Conservation (phyloP, 2,888 invertebrate species). For the Caenorhabditis sp. region DNA sequence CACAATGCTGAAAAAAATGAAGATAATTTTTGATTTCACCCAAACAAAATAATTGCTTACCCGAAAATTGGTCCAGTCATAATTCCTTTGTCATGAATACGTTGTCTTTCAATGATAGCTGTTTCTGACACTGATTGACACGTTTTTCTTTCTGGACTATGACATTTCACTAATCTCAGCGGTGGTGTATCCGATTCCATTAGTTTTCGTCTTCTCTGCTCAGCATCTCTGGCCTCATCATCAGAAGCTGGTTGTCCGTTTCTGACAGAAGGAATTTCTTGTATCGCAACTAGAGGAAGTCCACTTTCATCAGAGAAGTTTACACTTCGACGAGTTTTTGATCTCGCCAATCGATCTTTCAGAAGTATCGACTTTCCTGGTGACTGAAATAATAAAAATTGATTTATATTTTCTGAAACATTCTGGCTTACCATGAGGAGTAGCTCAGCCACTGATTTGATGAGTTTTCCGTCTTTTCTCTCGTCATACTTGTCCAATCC, state of each 20-base stretch:
- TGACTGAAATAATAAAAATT: not conserved
- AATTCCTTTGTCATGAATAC: slow-evolving; percentile 12
- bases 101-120: slow-evolving; percentile 7
- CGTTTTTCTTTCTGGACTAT: not conserved
- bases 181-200: not conserved
- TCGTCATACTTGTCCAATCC: not conserved
- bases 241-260: not conserved
- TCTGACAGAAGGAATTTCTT: slow-evolving; percentile 4
- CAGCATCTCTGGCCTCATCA: not conserved
- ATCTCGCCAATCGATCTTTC: not conserved
- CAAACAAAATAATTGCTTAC: slow-evolving; percentile 10
- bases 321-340: not conserved
- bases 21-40: not conserved
- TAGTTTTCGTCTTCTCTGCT: slow-evolving; percentile 3
- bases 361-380: not conserved
- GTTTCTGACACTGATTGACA: slow-evolving; percentile 3
- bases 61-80: slow-evolving; percentile 20
- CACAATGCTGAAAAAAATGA: slow-evolving; percentile 6
- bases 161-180: slow-evolving; percentile 5
- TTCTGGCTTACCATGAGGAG: not conserved
- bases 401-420: not conserved
- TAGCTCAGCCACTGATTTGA: not conserved
- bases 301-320: slow-evolving; percentile 2
- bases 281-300: not conserved
- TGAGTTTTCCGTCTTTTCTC: not conserved